Conservation (phyloP, 2,797 vertebrate genomes). For the Silurus lanzhouensis region DNA sequence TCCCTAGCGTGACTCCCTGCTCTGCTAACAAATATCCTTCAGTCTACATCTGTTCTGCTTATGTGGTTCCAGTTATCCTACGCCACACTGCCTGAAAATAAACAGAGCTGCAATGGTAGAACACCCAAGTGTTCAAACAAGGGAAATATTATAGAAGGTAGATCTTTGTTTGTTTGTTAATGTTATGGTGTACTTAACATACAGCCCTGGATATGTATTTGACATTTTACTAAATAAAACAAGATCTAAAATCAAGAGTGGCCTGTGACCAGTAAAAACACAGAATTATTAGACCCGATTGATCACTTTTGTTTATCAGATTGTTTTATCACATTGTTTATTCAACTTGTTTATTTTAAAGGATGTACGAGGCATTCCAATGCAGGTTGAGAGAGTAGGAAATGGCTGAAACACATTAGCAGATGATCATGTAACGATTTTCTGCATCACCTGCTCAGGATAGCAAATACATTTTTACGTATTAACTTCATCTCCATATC, state of each 20-base stretch:
- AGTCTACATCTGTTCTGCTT: constrained; percentile 51
- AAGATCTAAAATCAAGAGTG: not conserved
- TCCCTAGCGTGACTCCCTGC: constrained; percentile 62
- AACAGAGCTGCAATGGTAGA: constrained; percentile 41
- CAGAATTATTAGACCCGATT: not conserved
- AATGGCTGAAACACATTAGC: not conserved
- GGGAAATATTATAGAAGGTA: not conserved
- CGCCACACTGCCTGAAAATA: constrained; percentile 53
- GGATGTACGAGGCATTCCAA: not conserved
- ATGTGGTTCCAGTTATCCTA: constrained; percentile 57
- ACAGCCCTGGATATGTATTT: constrained; percentile 50
- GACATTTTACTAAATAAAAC: constrained; percentile 45
- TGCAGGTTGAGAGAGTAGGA: not conserved
- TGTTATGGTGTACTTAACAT: constrained; percentile 27
- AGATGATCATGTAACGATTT: not conserved
- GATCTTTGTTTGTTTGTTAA: not conserved
- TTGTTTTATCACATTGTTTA: not conserved
- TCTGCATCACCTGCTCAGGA: not conserved
- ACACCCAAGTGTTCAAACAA: not conserved
- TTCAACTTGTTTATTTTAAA: not conserved
- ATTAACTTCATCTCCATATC: constrained; percentile 29
- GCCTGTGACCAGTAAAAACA: not conserved
- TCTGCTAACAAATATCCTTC: constrained; percentile 52
- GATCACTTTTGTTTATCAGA: not conserved
- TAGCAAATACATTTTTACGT: not conserved